A percentile compares a stretch with the other conserved stretches of the same genome.
phyloP scores from a whole-genome alignment of 2,113 vertebrate genomes.

The Coregonus clupeaformis region DNA sequence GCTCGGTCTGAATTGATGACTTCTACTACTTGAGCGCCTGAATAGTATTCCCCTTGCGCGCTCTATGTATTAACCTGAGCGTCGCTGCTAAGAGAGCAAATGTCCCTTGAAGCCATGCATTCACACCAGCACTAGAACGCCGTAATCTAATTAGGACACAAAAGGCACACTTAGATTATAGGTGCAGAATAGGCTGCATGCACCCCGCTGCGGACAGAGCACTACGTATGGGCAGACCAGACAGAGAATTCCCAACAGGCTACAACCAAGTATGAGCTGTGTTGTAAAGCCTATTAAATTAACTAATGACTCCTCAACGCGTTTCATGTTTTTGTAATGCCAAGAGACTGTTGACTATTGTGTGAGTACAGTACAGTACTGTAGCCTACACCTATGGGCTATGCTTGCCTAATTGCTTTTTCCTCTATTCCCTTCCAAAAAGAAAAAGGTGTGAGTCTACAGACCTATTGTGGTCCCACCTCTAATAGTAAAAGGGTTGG shows the following conservation, averaged over 20 bases:
- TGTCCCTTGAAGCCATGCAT: background rate
- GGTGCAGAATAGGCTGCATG: background rate
- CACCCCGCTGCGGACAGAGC: background rate
- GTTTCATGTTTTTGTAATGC: too few relatives aligned
- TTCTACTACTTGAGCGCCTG: too few relatives aligned
- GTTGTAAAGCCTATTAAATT: too few relatives aligned
- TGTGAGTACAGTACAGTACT: too few relatives aligned
- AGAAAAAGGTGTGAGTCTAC: too few relatives aligned
- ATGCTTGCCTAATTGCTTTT: too few relatives aligned
- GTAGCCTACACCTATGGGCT: too few relatives aligned
- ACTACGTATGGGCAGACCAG: background rate
- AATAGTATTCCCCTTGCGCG: background rate
- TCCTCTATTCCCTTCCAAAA: too few relatives aligned
- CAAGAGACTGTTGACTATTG: too few relatives aligned
- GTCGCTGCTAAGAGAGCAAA: constrained; percentile 25
- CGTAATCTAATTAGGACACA: constrained; percentile 3
- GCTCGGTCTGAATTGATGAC: too few relatives aligned
- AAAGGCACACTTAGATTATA: background rate
- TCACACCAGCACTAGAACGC: background rate
- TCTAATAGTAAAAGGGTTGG: constrained; percentile 16
- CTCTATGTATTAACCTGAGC: background rate
- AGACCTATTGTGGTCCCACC: background rate
- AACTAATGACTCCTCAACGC: too few relatives aligned
- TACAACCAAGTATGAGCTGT: too few relatives aligned
- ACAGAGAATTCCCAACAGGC: background rate